Base-by-base conservation (phyloP, 1,140 invertebrate genomes). In the Trigoniulus corallinus region DNA sequence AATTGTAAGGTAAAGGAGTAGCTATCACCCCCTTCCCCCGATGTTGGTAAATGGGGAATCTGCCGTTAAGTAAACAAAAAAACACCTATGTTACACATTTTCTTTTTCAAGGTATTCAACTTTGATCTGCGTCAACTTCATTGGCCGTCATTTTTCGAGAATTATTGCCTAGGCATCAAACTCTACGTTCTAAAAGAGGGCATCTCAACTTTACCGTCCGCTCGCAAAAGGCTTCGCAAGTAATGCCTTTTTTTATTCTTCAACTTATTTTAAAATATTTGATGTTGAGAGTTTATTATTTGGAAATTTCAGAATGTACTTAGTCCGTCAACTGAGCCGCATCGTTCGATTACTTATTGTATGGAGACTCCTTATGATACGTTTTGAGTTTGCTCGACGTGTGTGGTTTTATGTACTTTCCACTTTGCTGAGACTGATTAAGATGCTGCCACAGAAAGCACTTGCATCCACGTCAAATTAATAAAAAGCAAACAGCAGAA, bases 381-480 rank as follows among this genome's bases (percentile, higher is more conserved):
- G 47, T 15, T 48, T 24, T 10, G 10, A 12, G 10, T 3, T 18
- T 3, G 47, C 47, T 22, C 24, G 47, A 29, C 24, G 27, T 10
- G 3, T 48, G 7, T 48, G 47, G 47, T 48, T 3, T 29, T 48
- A 34, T 34, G n/a, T 48, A 3, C 2, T 48, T 3, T 48, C 47
- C 3, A 3, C 37, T 7, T 25, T 24, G 12, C 12, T 46, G 4
- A 21, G 23, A 10, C 44, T 46, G 20, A 12, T 48, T 34, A 3
- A 21, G 29, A n/a, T 48, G 18, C 21, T 48, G 18, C n/a, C n/a
- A n/a, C n/a, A n/a, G n/a, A n/a, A n/a, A n/a, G n/a, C n/a, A n/a
- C n/a, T n/a, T n/a, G n/a, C n/a, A n/a, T n/a, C n/a, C n/a, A n/a
- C n/a, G n/a, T n/a, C n/a, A n/a, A n/a, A n/a, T n/a, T n/a, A n/a